Percentiles rank a stretch among this genome's conserved stretches.
Evolutionary conservation across 2,797 vertebrate genomes (phyloP).

Genomic region (Megaceryle alcyon): DNA sequence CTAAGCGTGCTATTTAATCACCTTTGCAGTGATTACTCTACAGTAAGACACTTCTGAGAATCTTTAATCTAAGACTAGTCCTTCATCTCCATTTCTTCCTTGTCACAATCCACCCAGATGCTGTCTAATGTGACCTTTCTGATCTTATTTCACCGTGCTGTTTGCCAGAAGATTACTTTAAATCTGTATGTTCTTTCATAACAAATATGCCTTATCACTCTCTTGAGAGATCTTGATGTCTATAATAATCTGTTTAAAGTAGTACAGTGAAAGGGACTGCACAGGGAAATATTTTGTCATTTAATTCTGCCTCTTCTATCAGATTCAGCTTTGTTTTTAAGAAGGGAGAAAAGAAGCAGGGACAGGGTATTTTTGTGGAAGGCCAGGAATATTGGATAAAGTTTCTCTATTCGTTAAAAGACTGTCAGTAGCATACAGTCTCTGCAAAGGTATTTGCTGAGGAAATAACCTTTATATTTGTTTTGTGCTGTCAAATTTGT

Average conservation of each 20-base stretch:
- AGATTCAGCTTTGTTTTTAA: neutral
- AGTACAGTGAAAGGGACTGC: neutral
- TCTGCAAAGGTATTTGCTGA: neutral
- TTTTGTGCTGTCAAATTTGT: neutral
- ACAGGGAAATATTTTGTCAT: neutral
- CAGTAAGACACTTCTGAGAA: conserved; percentile 22
- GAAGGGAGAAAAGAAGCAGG: neutral
- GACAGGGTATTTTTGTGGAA: neutral
- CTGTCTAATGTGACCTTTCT: conserved; percentile 46
- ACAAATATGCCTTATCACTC: neutral
- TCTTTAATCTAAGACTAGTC: conserved; percentile 37
- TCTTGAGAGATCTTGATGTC: neutral
- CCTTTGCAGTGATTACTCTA: conserved; percentile 41
- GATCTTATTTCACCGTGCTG: neutral
- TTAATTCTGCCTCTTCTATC: neutral
- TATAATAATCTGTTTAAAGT: neutral
- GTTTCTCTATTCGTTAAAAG: neutral
- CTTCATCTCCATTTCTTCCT: conserved; percentile 59
- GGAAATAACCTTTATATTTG: neutral
- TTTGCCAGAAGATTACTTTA: conserved; percentile 18
- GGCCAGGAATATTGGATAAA: neutral
- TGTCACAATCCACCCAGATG: conserved; percentile 58
- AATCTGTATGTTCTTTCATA: neutral
- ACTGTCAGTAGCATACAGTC: neutral
- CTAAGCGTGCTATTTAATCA: conserved; percentile 64